Conservation (phyloP, 2,113 vertebrate genomes). For the Callipepla squamata region DNA sequence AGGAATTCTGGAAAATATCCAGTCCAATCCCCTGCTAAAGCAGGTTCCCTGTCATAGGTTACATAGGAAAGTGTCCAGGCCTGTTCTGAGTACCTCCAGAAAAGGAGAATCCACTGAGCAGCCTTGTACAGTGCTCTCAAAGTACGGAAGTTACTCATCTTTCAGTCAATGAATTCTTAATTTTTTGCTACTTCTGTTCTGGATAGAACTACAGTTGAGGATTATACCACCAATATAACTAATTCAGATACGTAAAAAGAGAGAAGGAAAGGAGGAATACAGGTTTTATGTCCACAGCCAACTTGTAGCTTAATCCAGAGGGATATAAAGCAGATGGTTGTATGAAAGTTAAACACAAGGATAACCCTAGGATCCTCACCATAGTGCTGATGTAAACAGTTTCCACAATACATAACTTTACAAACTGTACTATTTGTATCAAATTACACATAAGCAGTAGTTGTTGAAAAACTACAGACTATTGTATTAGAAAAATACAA, state of each 20-base stretch:
- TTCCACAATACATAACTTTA: background rate
- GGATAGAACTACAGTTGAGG: background rate
- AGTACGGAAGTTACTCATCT: too few species aligned
- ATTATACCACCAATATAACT: background rate
- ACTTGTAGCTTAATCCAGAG: background rate
- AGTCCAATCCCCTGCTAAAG: too few species aligned
- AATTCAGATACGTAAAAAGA: background rate
- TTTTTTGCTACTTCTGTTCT: background rate
- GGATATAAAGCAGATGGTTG: background rate
- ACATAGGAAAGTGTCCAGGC: too few species aligned
- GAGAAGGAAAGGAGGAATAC: background rate
- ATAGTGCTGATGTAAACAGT: background rate
- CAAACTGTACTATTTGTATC: background rate
- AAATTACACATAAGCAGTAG: background rate
- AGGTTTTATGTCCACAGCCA: background rate
- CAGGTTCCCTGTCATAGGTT: too few species aligned
- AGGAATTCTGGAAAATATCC: too few species aligned
- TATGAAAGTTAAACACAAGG: background rate
- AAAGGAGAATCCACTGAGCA: too few species aligned
- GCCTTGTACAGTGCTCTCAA: too few species aligned
- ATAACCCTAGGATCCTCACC: background rate
- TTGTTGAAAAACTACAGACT: background rate
- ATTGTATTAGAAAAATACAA: background rate
- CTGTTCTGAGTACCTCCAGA: too few species aligned
- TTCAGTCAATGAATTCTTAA: background rate